Conservation (phyloP, 1,140 invertebrate species). For the Pissodes strobi region DNA sequence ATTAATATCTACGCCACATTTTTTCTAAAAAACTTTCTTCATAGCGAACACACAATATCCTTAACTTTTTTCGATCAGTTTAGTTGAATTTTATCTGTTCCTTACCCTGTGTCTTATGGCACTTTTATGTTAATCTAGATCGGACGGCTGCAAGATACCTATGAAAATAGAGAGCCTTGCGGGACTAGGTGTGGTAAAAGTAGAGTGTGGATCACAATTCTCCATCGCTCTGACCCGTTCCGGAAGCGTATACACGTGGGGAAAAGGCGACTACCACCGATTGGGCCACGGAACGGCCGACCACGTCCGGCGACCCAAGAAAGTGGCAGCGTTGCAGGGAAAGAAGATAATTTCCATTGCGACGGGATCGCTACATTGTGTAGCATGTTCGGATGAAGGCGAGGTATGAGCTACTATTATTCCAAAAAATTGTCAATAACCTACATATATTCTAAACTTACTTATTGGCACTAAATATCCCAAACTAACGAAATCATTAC, state of each 20-base stretch:
- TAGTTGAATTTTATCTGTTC: too few relatives aligned
- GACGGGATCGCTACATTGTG: slow-evolving; percentile 72
- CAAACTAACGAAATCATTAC: too few relatives aligned
- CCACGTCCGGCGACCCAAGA: slow-evolving; percentile 83
- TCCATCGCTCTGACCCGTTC: slow-evolving; percentile 90
- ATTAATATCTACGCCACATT: too few relatives aligned
- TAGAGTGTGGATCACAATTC: slow-evolving; percentile 96
- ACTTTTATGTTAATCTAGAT: slow-evolving; percentile 50
- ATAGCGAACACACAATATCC: too few relatives aligned
- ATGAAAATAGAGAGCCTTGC: slow-evolving; percentile 92
- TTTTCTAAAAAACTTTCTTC: too few relatives aligned
- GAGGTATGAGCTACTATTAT: too few relatives aligned
- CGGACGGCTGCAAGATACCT: slow-evolving; percentile 92
- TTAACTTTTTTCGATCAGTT: too few relatives aligned
- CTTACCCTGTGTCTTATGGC: background rate
- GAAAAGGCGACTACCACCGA: slow-evolving; percentile 90
- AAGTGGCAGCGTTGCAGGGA: slow-evolving; percentile 88
- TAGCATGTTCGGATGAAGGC: slow-evolving; percentile 85
- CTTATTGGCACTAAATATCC: too few relatives aligned
- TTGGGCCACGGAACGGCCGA: slow-evolving; percentile 88
- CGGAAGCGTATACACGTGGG: slow-evolving; percentile 92
- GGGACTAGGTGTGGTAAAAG: slow-evolving; percentile 89
- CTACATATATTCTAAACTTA: too few relatives aligned
- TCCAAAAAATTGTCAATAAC: too few relatives aligned
- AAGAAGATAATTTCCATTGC: slow-evolving; percentile 90